Percentiles rank a stretch among this genome's conserved stretches.
Evolutionary conservation across 2,888 invertebrate species (phyloP).

Genomic region (Coelopa pilipes): DNA sequence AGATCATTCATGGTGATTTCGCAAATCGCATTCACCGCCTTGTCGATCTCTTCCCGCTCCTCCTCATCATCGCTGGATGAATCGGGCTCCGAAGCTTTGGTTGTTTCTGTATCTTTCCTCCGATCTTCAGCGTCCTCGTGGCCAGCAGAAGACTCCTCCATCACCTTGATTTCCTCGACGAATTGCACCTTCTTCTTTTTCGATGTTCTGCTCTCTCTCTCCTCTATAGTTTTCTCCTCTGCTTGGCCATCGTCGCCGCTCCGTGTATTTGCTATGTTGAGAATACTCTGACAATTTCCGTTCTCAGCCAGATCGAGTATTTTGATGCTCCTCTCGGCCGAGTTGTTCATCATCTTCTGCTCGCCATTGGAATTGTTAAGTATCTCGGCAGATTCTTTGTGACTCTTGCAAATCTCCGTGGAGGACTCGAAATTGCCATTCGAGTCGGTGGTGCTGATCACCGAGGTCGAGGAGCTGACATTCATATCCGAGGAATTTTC

Average conservation of each 20-base stretch:
- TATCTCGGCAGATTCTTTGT: slow-evolving; percentile 37
- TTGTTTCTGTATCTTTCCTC: background rate
- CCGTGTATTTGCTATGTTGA: slow-evolving; percentile 17
- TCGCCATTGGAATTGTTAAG: slow-evolving; percentile 35
- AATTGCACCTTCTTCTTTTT: background rate
- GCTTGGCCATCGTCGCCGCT: background rate
- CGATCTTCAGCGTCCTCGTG: background rate
- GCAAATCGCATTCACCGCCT: slow-evolving; percentile 38
- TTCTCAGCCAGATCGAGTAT: slow-evolving; percentile 34
- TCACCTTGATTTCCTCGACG: slow-evolving; percentile 13
- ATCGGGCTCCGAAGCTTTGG: background rate
- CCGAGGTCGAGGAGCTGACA: slow-evolving; percentile 43
- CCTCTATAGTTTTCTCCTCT: background rate
- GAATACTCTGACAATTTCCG: slow-evolving; percentile 33
- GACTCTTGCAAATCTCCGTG: slow-evolving; percentile 35
- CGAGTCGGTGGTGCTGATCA: slow-evolving; percentile 43
- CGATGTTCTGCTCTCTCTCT: background rate
- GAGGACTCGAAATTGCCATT: slow-evolving; percentile 39
- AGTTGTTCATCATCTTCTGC: slow-evolving; percentile 35
- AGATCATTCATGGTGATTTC: slow-evolving; percentile 42
- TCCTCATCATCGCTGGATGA: slow-evolving; percentile 7
- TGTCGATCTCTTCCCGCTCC: slow-evolving; percentile 37
- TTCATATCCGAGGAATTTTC: slow-evolving; percentile 41
- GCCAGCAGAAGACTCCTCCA: background rate
- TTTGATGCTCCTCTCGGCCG: slow-evolving; percentile 20